phyloP scores from a whole-genome alignment of 1,140 invertebrate genomes.

The Melanaphis sacchari region DNA sequence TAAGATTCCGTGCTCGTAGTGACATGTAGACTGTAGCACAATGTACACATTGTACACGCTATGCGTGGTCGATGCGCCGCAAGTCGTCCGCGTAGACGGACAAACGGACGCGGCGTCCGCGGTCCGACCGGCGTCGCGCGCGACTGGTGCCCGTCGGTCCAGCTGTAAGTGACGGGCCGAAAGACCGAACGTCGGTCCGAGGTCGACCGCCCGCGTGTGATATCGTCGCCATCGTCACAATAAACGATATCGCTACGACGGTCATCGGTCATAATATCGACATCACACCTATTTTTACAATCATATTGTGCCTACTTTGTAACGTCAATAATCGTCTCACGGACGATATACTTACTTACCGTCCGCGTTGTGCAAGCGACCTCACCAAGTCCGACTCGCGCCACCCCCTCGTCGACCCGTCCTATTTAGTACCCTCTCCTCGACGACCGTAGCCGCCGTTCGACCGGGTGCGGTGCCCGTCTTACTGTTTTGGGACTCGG shows the following conservation, averaged over 20 bases:
- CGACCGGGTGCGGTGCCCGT: neutral
- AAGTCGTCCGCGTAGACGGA: neutral
- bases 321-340: neutral
- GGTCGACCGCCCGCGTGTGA: neutral
- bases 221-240: neutral
- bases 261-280: neutral
- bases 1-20: too few species aligned
- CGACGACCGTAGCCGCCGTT: too few species aligned
- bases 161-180: neutral
- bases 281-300: neutral
- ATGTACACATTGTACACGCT: too few species aligned
- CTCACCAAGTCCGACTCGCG: neutral
- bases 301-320: neutral
- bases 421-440: too few species aligned
- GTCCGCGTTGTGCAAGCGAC: neutral
- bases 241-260: neutral
- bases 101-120: neutral
- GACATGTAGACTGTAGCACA: too few species aligned
- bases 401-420: neutral
- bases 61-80: too few species aligned
- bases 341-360: neutral
- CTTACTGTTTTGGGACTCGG: neutral
- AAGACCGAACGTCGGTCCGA: neutral
- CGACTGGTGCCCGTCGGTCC: neutral
- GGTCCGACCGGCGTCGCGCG: neutral